phyloP scores from a whole-genome alignment of 2,888 invertebrate species.

The Pyrrhopygopsis socrates region DNA sequence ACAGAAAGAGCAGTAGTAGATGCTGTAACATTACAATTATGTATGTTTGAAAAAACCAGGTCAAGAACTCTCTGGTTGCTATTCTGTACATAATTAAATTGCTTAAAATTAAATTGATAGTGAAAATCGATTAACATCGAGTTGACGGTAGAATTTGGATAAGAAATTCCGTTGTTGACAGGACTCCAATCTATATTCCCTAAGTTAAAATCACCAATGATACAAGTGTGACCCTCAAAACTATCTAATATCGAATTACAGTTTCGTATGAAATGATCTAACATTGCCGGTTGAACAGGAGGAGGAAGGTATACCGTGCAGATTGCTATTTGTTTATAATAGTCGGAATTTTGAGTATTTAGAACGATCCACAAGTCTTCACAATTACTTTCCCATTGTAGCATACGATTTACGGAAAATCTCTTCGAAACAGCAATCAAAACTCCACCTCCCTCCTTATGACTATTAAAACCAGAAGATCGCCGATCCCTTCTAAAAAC shows the following conservation, averaged over 20 bases:
- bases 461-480: background rate
- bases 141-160: background rate
- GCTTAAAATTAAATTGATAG: background rate
- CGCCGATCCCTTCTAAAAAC: slow-evolving; percentile 37
- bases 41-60: background rate
- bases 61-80: background rate
- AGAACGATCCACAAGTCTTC: slow-evolving; percentile 49
- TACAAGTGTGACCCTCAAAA: background rate
- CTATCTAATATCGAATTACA: background rate
- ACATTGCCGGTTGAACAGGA: background rate
- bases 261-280: background rate
- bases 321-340: background rate
- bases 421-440: slow-evolving; percentile 14
- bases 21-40: background rate
- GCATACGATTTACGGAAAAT: background rate
- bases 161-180: background rate
- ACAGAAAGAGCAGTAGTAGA: background rate
- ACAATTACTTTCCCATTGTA: background rate
- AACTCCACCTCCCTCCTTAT: slow-evolving; percentile 35
- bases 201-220: background rate
- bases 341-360: background rate
- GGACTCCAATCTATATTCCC: background rate
- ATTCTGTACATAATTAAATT: background rate
- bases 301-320: background rate
- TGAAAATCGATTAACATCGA: background rate